These are phyloP conservation scores for Drosophila mercatorum DNA, from an alignment of 2,888 invertebrate genomes.

Conservation along the genomic window DNA sequence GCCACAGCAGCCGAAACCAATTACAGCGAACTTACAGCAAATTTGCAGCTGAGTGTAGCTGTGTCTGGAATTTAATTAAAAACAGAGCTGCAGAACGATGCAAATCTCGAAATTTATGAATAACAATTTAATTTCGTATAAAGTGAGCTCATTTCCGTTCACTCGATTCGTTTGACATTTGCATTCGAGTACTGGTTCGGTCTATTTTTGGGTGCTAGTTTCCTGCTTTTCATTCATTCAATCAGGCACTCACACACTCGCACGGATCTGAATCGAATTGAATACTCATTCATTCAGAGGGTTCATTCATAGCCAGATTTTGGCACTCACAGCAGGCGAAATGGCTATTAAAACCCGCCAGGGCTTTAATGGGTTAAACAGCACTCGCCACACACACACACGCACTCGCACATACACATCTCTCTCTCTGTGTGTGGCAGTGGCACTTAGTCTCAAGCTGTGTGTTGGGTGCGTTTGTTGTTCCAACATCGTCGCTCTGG, in stretches of 20 bases:
- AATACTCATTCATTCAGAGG: constrained; percentile 47
- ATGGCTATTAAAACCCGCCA: constrained; percentile 66
- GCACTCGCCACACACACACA: constrained; percentile 32
- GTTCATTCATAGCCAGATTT: constrained; percentile 59
- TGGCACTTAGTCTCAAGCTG: constrained; percentile 76
- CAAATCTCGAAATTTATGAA: constrained; percentile 62
- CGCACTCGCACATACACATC: neutral
- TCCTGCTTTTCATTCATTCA: constrained; percentile 70
- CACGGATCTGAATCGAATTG: constrained; percentile 8
- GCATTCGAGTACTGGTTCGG: constrained; percentile 25
- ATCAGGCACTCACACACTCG: constrained; percentile 36
- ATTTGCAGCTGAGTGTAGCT: constrained; percentile 20
- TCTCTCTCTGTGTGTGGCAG: constrained; percentile 17
- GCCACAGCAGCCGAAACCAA: constrained; percentile 46
- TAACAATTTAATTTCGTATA: constrained; percentile 57
- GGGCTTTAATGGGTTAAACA: constrained; percentile 76
- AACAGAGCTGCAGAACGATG: constrained; percentile 42
- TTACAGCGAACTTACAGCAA: constrained; percentile 49
- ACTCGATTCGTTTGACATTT: constrained; percentile 59
- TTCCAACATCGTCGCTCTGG: constrained; percentile 60
- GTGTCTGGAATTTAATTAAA: constrained; percentile 76
- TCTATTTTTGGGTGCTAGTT: constrained; percentile 46
- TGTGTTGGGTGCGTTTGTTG: constrained; percentile 49
- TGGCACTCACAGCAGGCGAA: constrained; percentile 74
- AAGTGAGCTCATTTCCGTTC: constrained; percentile 80